Base-by-base conservation (phyloP, 1,140 invertebrate species). In the Megalopta genalis region DNA sequence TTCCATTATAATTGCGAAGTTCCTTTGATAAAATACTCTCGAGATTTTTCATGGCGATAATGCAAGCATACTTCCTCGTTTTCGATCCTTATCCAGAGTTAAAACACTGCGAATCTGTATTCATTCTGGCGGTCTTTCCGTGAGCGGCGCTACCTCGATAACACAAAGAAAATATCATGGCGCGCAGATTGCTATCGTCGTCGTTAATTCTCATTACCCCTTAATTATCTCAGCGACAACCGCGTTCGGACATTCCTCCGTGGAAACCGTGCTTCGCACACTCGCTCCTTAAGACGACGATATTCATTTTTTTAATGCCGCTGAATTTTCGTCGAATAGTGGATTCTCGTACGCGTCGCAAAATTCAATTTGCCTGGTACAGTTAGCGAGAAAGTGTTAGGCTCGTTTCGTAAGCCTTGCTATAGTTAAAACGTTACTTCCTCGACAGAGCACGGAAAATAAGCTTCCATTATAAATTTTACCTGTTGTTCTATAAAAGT, bases 131-230 rank as follows among this genome's bases (percentile, higher is more conserved):
- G 46, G 62, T 16, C 25, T 39, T 57, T n/a, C 60, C 62, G 60
- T 57, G 60, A 63, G 27, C 67, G 16, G 12, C 46, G 65, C 65
- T 73, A 32, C 57, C 60, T 54, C 80, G 83, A 86, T 86, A 81
- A 66, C 68, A n/a, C 52, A 57, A 52, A 46, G 60, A 67, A 80
- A 68, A 83, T 82, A 85, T 77, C 76, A 54, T 54, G 73, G 62
- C 23, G 74, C 39, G 62, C 68, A 85, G 77, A 88, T 85, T 81
- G 78, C 83, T 86, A 77, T 84, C 83, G 79, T 88, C 81, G 49
- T 68, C 87, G 68, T 88, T 87, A 87, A 85, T 88, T 84, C 87
- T 88, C 73, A 73, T 88, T 87, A 82, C 60, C 66, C 60, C 39
- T 86, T 88, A 87, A 86, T 86, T 85, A 77, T 67, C 63, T 52